Evolutionary conservation across 53 echinoderm and acorn worm species (phyloP).

Genomic region (Hippasteria phrygiana): DNA sequence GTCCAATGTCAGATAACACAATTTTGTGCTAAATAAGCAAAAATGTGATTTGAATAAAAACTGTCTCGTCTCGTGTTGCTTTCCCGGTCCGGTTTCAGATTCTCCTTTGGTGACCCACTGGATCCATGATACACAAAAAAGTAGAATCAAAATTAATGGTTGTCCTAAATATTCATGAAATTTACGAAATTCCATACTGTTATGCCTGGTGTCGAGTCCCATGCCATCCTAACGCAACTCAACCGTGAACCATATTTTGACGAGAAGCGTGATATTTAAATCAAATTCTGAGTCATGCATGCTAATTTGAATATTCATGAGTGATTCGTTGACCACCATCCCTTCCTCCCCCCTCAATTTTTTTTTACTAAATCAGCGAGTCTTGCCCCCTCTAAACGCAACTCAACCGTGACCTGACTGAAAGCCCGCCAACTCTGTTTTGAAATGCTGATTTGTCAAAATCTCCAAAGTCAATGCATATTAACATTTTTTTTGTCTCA

Average conservation of each 20-base stretch:
- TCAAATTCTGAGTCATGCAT: conserved; percentile 29
- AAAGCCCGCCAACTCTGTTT: neutral
- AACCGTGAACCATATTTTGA: conserved; percentile 34
- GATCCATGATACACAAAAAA: neutral
- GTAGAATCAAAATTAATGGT: neutral
- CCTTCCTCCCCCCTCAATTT: neutral
- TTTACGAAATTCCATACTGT: neutral
- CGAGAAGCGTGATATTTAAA: neutral
- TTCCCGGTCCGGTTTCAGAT: neutral
- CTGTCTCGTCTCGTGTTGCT: neutral
- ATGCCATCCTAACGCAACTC: conserved; percentile 26
- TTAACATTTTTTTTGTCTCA: no score
- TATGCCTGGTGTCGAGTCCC: neutral
- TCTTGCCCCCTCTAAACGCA: neutral
- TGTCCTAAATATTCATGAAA: conserved; percentile 40
- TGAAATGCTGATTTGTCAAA: neutral
- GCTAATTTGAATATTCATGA: conserved; percentile 39
- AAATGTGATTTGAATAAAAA: neutral
- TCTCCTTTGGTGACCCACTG: neutral
- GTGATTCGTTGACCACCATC: neutral
- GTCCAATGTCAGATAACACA: neutral
- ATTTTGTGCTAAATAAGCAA: neutral
- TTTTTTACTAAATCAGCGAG: neutral
- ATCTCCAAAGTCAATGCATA: no score
- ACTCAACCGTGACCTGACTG: conserved; percentile 22